Evolutionary conservation across 2,888 invertebrate species (phyloP), one percentile per base, ranked within the genome.

Genomic region (Drosophila robusta): DNA sequence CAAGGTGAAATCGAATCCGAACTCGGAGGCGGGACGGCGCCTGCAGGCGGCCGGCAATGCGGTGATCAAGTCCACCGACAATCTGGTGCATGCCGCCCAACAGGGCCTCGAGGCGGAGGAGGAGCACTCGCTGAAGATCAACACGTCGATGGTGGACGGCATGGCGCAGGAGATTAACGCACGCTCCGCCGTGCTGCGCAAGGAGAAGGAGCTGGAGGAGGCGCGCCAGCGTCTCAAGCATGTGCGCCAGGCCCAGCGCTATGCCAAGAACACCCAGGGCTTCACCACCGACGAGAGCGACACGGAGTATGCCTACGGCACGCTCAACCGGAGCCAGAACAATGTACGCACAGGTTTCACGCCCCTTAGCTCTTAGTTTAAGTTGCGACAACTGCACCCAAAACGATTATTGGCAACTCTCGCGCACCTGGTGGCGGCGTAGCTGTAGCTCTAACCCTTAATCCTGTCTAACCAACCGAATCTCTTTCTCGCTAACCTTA

Each of bases 1-100:
- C 93, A 98, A 99, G 94, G 99, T 99, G 63, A 99, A 99, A 92
- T 98, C 99, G 0, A 99, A 99, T 93, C 97, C 98, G 1, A 97
- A 98, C 68, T 98, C 98, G 7, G 97, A 98, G 80, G 96, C 98
- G 7, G 99, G 98, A 51, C 95, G 97, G 46, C 95, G 99, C 11
- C 93, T 99, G 39, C 96, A 98, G 92, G 95, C 96, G 12, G 99
- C 99, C 0, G 99, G 99, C 12, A 98, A 98, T 80, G 98, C 98
- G 4, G 99, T 99, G 2, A 99, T 99, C 93, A 94, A 97, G 71
- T 99, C 99, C 3, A 99, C 99, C 0, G 99, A 99, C 92, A 98
- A 98, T 93, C 93, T 99, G 87, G 99, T 99, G 18, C 94, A 96
- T 26, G 98, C 99, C 0, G 99, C 99, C 0, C 96, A 98, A 75